Evolutionary conservation across 2,797 vertebrate species (phyloP).

Genomic region (Hydrolagus colliei): DNA sequence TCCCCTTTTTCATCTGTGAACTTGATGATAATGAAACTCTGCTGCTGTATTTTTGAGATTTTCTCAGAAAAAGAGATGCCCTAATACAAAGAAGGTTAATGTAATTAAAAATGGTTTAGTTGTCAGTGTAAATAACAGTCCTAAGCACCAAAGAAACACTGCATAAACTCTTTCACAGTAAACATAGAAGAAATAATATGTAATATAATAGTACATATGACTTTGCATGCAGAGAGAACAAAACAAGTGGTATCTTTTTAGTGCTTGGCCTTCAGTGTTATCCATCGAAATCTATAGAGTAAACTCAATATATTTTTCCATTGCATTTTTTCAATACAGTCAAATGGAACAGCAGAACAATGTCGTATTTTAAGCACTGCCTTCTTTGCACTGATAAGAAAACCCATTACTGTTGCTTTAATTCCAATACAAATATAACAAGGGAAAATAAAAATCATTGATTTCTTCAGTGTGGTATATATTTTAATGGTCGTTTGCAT

Average conservation of each 20-base stretch:
- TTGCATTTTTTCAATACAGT: conserved; percentile 10
- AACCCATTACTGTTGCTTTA: not conserved
- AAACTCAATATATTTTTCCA: conserved; percentile 28
- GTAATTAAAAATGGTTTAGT: not conserved
- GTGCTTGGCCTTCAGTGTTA: conserved; percentile 3
- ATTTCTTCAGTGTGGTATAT: not conserved
- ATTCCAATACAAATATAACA: not conserved
- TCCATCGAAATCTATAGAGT: conserved; percentile 24
- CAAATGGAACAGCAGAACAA: conserved; percentile 3
- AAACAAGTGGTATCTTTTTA: conserved; percentile 15
- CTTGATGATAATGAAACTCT: conserved; percentile 14
- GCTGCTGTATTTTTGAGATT: not conserved
- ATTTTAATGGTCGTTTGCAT: not conserved
- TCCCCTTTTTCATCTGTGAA: conserved; percentile 45
- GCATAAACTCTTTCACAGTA: not conserved
- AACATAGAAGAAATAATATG: not conserved
- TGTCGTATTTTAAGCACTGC: not conserved
- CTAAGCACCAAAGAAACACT: conserved; percentile 7
- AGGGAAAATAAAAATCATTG: not conserved
- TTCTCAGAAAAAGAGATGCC: conserved; percentile 1
- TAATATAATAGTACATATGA: not conserved
- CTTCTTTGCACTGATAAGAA: conserved; percentile 29
- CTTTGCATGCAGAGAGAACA: conserved; percentile 8
- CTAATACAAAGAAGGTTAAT: not conserved
- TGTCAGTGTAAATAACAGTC: not conserved